Conservation (phyloP, 2,113 vertebrate species). For the Grus americana region DNA sequence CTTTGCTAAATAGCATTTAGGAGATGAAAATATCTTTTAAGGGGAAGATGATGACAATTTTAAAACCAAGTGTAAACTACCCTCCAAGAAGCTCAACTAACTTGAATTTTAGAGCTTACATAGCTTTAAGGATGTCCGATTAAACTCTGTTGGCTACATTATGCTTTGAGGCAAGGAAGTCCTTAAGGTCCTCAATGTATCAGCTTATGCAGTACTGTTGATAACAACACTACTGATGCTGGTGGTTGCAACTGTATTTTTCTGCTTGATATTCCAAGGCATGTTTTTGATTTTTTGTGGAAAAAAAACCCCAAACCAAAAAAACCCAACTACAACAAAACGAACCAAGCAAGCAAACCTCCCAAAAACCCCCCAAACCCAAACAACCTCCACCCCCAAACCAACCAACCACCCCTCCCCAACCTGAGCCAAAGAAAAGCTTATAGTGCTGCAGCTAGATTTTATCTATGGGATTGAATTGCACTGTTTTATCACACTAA, state of each 20-base stretch:
- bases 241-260: background rate
- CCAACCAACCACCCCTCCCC: fast-evolving
- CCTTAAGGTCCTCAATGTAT: background rate
- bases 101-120: background rate
- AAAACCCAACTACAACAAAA: background rate
- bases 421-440: background rate
- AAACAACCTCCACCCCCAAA: background rate
- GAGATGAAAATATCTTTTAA: background rate
- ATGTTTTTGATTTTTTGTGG: background rate
- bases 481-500: background rate
- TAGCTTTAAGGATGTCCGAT: background rate
- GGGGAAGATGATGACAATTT: background rate
- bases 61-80: background rate
- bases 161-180: background rate
- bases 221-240: background rate
- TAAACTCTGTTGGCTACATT: background rate
- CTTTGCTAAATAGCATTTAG: background rate
- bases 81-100: background rate
- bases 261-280: background rate
- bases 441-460: background rate
- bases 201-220: background rate
- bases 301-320: background rate
- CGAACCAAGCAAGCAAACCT: background rate
- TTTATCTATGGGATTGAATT: background rate
- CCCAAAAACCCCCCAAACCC: no score